Percentiles rank a stretch among this genome's conserved stretches.
These are phyloP conservation scores for Encarsia formosa DNA, from an alignment of 2,888 invertebrate genomes.

Conservation along the genomic window DNA sequence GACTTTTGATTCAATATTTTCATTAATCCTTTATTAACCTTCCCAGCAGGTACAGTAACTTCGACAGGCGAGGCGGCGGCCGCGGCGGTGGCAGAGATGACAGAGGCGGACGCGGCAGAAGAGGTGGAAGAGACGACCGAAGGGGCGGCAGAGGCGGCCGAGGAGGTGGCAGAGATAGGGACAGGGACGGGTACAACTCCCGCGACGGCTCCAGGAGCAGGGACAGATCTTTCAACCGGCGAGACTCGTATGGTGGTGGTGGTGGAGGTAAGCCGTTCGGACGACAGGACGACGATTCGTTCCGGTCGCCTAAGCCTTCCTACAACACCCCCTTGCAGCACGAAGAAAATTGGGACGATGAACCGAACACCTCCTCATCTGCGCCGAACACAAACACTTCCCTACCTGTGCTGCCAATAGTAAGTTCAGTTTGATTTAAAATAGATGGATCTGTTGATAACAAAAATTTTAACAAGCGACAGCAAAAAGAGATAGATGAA, in stretches of 20 bases:
- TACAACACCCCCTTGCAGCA: neutral
- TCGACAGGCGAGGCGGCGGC: slow-evolving; percentile 18
- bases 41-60: slow-evolving; percentile 14
- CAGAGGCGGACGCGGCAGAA: slow-evolving; percentile 4
- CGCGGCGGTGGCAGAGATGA: slow-evolving; percentile 12
- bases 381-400: too few species aligned
- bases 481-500: too few species aligned
- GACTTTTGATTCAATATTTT: neutral
- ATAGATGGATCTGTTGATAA: too few species aligned
- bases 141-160: slow-evolving; percentile 4
- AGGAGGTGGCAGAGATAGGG: neutral
- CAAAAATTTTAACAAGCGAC: too few species aligned
- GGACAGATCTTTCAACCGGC: neutral
- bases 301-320: neutral
- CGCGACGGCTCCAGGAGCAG: slow-evolving; percentile 19
- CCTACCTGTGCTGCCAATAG: too few species aligned
- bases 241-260: neutral
- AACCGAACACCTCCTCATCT: too few species aligned
- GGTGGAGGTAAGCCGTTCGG: slow-evolving; percentile 8
- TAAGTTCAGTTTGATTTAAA: too few species aligned
- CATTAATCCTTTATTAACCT: neutral
- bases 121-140: slow-evolving; percentile 8
- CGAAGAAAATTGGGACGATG: slow-evolving; percentile 27
- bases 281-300: slow-evolving; percentile 5
- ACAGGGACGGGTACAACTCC: slow-evolving; percentile 3